phyloP scores from a whole-genome alignment of 2,797 vertebrate species.

The Acanthurus tractus region DNA sequence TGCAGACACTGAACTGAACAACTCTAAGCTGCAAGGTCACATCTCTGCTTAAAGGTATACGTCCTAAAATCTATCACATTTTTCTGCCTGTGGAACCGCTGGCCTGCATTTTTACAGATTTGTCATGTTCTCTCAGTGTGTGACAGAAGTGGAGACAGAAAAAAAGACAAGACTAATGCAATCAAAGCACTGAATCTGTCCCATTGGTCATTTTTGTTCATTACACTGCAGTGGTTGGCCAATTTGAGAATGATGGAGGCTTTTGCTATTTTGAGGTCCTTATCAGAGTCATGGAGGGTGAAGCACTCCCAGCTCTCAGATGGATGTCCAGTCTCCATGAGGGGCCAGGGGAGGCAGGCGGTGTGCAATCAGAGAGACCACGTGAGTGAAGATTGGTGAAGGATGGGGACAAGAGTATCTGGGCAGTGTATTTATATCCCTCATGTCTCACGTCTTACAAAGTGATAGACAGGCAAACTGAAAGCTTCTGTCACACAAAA shows the following conservation, averaged over 20 bases:
- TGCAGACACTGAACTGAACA: constrained; percentile 35
- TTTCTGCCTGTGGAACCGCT: neutral
- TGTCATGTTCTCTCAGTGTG: constrained; percentile 7
- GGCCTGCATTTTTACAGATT: constrained; percentile 17
- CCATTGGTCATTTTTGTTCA: constrained; percentile 19
- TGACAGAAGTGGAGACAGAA: constrained; percentile 7
- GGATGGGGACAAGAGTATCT: constrained; percentile 79
- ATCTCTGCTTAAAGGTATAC: constrained; percentile 25
- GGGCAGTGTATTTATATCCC: constrained; percentile 83
- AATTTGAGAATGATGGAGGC: constrained; percentile 50
- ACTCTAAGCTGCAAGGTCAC: constrained; percentile 35
- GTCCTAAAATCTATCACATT: constrained; percentile 37
- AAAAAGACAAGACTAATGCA: constrained; percentile 40
- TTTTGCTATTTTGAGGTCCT: constrained; percentile 72
- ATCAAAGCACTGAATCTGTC: constrained; percentile 37
- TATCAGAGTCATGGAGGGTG: constrained; percentile 63
- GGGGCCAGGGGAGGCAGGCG: constrained; percentile 36
- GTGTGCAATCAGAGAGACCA: constrained; percentile 58
- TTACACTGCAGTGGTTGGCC: constrained; percentile 31
- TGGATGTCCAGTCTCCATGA: constrained; percentile 49
- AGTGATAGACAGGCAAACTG: constrained; percentile 80
- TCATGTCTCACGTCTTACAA: constrained; percentile 80
- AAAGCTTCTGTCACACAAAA: constrained; percentile 79
- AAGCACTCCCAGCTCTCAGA: constrained; percentile 51
- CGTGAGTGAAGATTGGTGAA: constrained; percentile 67